phyloP scores from a whole-genome alignment of 2,113 vertebrate species.

The Patagioenas fasciata region DNA sequence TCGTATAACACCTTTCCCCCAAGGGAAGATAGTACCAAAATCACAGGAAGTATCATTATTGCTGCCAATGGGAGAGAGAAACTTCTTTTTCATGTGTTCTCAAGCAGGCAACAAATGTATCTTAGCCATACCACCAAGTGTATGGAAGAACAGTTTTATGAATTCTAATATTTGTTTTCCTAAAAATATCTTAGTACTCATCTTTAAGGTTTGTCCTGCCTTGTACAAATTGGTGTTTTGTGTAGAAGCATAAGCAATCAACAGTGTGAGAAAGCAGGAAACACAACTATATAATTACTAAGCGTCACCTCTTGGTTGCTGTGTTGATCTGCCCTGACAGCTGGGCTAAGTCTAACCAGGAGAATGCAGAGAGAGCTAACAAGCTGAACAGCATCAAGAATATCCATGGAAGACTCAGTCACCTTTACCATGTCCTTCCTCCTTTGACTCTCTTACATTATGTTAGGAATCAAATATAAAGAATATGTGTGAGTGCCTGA shows the following conservation, averaged over 20 bases:
- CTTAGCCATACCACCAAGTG: neutral
- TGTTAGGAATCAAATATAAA: neutral
- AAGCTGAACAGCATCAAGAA: neutral
- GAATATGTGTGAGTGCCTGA: neutral
- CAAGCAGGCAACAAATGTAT: neutral
- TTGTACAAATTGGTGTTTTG: neutral
- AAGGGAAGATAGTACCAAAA: neutral
- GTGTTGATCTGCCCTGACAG: neutral
- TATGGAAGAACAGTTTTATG: neutral
- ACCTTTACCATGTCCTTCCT: neutral
- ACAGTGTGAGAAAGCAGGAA: neutral
- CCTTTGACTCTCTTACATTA: neutral
- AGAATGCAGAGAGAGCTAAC: neutral
- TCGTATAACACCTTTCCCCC: neutral
- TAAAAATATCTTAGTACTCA: neutral
- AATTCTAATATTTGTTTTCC: neutral
- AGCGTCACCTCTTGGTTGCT: neutral
- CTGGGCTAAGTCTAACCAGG: neutral
- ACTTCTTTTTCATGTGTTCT: neutral
- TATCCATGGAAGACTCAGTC: neutral
- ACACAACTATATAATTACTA: neutral
- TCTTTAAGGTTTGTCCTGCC: neutral
- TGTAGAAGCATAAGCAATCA: neutral
- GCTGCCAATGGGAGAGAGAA: neutral
- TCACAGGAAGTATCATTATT: neutral